phyloP scores from a whole-genome alignment of 2,888 invertebrate genomes.

The Hyppa rectilinea region DNA sequence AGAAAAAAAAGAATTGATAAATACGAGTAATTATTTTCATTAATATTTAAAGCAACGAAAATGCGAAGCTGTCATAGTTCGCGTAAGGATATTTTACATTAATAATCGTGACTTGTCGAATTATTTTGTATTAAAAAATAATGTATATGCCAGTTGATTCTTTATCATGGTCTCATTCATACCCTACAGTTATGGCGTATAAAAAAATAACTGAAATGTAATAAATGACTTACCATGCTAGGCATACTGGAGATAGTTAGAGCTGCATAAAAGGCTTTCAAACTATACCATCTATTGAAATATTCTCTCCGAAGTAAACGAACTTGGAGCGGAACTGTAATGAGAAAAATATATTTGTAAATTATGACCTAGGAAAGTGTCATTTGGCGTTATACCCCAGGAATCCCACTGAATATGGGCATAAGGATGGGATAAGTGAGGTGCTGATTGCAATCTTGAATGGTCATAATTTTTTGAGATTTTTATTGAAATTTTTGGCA shows the following conservation, averaged over 20 bases:
- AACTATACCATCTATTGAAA: conserved; percentile 92
- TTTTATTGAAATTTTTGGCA: not conserved
- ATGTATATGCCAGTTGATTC: too few relatives aligned
- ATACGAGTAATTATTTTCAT: too few relatives aligned
- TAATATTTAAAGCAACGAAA: too few relatives aligned
- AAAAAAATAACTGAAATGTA: too few relatives aligned
- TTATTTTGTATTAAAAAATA: too few relatives aligned
- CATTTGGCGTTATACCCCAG: not conserved
- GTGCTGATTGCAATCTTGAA: not conserved
- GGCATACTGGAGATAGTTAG: conserved; percentile 90
- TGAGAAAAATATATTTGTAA: conserved; percentile 23
- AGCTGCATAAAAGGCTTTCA: conserved; percentile 92
- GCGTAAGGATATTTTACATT: too few relatives aligned
- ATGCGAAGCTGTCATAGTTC: too few relatives aligned
- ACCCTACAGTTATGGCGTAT: too few relatives aligned
- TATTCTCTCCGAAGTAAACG: conserved; percentile 91
- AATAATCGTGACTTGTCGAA: too few relatives aligned
- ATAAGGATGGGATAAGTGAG: not conserved
- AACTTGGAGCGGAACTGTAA: conserved; percentile 91
- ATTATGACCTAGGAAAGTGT: not conserved
- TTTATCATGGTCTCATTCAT: too few relatives aligned
- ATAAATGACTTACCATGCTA: conserved; percentile 87
- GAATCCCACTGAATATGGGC: not conserved
- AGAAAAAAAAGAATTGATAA: too few relatives aligned
- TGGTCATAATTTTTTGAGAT: conserved; percentile 3